phyloP scores from a whole-genome alignment of 2,797 vertebrate species.

The Schizothorax lantsangensis region DNA sequence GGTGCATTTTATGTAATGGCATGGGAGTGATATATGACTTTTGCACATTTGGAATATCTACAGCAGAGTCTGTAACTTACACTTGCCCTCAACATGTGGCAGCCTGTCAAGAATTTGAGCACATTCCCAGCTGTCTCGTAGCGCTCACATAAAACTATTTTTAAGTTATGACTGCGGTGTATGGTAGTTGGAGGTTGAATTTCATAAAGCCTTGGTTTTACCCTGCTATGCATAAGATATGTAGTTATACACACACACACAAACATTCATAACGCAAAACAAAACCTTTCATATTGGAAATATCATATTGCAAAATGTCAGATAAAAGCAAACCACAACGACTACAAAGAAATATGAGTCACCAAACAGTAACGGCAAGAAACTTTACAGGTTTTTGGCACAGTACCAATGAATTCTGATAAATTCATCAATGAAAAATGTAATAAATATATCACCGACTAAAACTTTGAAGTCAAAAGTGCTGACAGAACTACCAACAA shows the following conservation, averaged over 20 bases:
- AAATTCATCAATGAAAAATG: neutral
- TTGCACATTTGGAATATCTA: slow-evolving; percentile 42
- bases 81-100: slow-evolving; percentile 72
- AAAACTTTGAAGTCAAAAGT: neutral
- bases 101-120: slow-evolving; percentile 76
- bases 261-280: neutral
- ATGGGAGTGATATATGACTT: slow-evolving; percentile 2
- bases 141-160: slow-evolving; percentile 79
- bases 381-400: neutral
- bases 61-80: slow-evolving; percentile 64
- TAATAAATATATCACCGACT: neutral
- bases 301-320: neutral
- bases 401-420: neutral
- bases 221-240: neutral
- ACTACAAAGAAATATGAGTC: neutral
- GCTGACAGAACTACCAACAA: neutral
- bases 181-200: neutral
- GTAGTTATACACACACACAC: neutral
- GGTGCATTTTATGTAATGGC: slow-evolving; percentile 16
- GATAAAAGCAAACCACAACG: neutral
- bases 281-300: neutral
- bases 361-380: neutral
- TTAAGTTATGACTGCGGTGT: slow-evolving; percentile 65
- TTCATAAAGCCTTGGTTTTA: slow-evolving; percentile 42
- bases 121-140: slow-evolving; percentile 76